These are phyloP conservation scores for Chelonoidis abingdonii DNA, from an alignment of 2,113 vertebrate genomes.

Conservation along the genomic window DNA sequence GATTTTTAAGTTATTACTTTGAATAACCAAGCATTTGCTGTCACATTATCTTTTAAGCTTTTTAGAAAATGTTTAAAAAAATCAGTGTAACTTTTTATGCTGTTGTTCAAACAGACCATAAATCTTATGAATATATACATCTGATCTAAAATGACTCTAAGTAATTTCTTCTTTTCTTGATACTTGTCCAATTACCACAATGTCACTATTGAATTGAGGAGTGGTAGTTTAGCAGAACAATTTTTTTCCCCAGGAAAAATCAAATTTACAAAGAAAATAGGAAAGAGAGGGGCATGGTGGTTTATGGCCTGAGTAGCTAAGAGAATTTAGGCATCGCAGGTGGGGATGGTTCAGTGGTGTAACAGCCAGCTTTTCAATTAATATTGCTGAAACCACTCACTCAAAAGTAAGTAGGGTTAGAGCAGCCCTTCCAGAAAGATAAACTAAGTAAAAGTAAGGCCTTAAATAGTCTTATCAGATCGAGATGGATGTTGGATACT, in stretches of 20 bases:
- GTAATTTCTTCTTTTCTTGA: neutral
- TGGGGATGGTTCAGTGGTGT: neutral
- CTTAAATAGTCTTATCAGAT: neutral
- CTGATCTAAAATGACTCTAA: neutral
- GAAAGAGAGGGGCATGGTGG: neutral
- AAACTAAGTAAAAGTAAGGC: neutral
- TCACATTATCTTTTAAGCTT: neutral
- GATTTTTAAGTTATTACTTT: neutral
- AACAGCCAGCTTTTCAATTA: neutral
- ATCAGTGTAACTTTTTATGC: neutral
- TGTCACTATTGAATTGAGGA: neutral
- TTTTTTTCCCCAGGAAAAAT: neutral
- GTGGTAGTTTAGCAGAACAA: neutral
- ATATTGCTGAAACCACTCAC: neutral
- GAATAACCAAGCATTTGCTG: neutral
- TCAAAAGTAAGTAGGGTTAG: neutral
- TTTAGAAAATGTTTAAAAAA: neutral
- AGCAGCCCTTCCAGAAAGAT: neutral
- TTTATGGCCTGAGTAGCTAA: neutral
- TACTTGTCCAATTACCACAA: neutral
- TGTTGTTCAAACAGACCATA: slow-evolving; percentile 1
- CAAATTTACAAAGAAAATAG: neutral
- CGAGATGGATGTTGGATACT: neutral
- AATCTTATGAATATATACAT: neutral
- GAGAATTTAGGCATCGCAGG: neutral